Percentiles rank a stretch among this genome's conserved stretches.
These are phyloP conservation scores for Eufriesea mexicana DNA, from an alignment of 1,140 invertebrate species.

Conservation along the genomic window DNA sequence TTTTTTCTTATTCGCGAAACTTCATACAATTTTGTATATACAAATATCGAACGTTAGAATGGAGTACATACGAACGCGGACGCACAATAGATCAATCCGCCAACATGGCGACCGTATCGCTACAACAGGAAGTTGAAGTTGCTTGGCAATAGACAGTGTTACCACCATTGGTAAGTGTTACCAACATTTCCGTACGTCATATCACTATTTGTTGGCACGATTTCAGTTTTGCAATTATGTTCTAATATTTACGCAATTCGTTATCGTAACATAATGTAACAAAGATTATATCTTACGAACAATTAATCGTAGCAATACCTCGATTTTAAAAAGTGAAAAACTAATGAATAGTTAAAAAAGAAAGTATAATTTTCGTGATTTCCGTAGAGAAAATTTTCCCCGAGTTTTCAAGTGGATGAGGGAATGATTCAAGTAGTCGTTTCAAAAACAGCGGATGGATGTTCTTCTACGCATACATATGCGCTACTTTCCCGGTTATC, in stretches of 20 bases:
- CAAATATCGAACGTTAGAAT: conserved; percentile 4
- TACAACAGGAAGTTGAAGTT: conserved; percentile 30
- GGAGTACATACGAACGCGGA: conserved; percentile 45
- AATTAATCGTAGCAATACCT: neutral
- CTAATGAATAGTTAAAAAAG: neutral
- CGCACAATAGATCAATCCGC: conserved; percentile 50
- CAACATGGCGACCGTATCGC: conserved; percentile 65
- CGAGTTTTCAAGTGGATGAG: neutral
- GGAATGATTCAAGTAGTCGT: neutral
- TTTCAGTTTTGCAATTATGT: neutral
- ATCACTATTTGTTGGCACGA: neutral
- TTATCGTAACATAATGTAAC: neutral
- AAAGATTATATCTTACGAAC: neutral
- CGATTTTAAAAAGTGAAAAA: neutral
- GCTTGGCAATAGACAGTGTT: neutral
- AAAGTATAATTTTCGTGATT: too few species aligned
- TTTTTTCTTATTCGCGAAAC: neutral
- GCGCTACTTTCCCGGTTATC: neutral
- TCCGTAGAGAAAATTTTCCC: neutral
- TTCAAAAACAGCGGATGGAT: neutral
- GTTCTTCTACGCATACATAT: neutral
- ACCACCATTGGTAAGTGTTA: neutral
- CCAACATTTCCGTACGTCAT: neutral
- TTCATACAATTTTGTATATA: neutral
- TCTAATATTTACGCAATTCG: neutral